These are phyloP conservation scores for Nasua narica DNA, from an alignment of 2,797 vertebrate species.

Conservation along the genomic window DNA sequence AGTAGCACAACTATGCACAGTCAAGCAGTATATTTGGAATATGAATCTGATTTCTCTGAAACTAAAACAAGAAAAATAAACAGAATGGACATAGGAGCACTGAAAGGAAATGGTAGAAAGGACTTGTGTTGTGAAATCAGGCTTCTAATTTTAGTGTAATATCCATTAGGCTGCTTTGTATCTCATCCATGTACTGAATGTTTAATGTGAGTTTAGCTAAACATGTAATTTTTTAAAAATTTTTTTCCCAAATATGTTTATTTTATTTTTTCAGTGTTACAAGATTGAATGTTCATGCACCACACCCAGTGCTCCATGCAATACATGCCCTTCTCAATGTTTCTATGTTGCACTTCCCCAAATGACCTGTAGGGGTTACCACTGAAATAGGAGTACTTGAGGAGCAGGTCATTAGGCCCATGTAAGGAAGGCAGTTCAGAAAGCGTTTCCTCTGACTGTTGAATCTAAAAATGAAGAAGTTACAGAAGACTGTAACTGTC, in stretches of 20 bases:
- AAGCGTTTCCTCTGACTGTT: not conserved
- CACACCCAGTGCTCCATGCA: too few relatives aligned
- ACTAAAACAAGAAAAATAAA: slow-evolving; percentile 20
- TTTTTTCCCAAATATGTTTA: too few relatives aligned
- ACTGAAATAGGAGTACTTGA: not conserved
- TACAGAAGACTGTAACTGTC: not conserved
- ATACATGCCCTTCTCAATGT: too few relatives aligned
- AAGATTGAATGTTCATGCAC: too few relatives aligned
- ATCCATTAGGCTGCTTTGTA: slow-evolving; percentile 3
- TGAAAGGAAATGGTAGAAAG: not conserved
- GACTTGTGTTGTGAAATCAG: not conserved
- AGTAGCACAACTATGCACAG: not conserved
- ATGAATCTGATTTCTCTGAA: not conserved
- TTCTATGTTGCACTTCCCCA: slow-evolving; percentile 20
- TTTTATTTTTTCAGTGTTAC: too few relatives aligned
- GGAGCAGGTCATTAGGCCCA: not conserved
- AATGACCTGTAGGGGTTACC: not conserved
- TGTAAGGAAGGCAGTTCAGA: not conserved
- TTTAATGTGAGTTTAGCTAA: slow-evolving; percentile 37
- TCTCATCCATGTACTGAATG: slow-evolving; percentile 32
- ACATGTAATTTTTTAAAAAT: too few relatives aligned
- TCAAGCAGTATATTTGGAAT: not conserved
- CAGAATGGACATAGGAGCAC: not conserved
- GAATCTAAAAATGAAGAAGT: not conserved
- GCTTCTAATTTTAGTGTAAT: slow-evolving; percentile 44